These are phyloP conservation scores for Sebastes paucispinis DNA, from an alignment of 2,797 vertebrate species.

Conservation along the genomic window DNA sequence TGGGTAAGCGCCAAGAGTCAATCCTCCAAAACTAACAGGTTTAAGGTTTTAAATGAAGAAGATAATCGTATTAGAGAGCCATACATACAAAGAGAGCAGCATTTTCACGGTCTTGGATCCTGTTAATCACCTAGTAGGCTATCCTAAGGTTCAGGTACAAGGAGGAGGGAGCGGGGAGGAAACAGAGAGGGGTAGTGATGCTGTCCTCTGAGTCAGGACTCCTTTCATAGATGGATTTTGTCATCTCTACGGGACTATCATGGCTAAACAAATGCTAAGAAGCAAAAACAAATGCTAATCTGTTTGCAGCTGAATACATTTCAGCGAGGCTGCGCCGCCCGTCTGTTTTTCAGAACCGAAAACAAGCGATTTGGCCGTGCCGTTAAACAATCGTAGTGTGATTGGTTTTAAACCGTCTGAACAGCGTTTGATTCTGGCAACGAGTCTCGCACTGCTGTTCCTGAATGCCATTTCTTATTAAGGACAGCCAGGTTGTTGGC, in stretches of 20 bases:
- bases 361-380: slow-evolving; percentile 43
- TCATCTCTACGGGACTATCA: slow-evolving; percentile 35
- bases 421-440: slow-evolving; percentile 50
- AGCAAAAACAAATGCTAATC: slow-evolving; percentile 63
- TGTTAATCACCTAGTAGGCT: slow-evolving; percentile 71
- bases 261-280: slow-evolving; percentile 49
- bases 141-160: slow-evolving; percentile 66
- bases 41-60: slow-evolving; percentile 81
- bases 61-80: slow-evolving; percentile 79
- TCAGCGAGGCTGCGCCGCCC: neutral
- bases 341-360: slow-evolving; percentile 20
- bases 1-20: slow-evolving; percentile 75
- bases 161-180: slow-evolving; percentile 9
- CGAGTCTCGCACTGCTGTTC: slow-evolving; percentile 19
- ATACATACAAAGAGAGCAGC: slow-evolving; percentile 67
- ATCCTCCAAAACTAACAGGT: slow-evolving; percentile 82
- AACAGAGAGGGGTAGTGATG: neutral
- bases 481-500: slow-evolving; percentile 68
- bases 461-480: slow-evolving; percentile 62
- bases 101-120: slow-evolving; percentile 70
- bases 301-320: slow-evolving; percentile 53
- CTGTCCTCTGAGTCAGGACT: slow-evolving; percentile 45
- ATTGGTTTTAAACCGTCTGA: slow-evolving; percentile 61
- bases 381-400: slow-evolving; percentile 42
- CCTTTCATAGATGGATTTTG: slow-evolving; percentile 37